Evolutionary conservation across 2,888 invertebrate genomes (phyloP), one percentile per base, ranked within the genome.

Genomic region (Protophormia terraenovae): DNA sequence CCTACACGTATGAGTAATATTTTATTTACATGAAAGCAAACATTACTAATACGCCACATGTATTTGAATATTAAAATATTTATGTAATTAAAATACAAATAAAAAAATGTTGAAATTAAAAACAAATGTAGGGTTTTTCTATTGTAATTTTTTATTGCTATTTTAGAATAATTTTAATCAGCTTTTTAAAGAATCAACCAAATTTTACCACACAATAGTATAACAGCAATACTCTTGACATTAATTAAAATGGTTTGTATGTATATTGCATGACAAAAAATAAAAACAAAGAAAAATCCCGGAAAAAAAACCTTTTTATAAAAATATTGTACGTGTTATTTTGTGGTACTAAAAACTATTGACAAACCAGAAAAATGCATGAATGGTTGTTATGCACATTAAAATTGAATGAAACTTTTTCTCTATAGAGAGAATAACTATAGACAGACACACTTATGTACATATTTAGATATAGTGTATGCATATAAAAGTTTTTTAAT

Each of bases 201-300:
- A 60, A 67, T 24, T n/a, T 47, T 32, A 27, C 81, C 69, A 69
- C 53, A 69, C 55, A 16, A 55, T 71, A 16, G 12, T n/a, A n/a
- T n/a, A 41, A 76, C 14, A 50, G 69, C 64, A 76, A 76, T 66
- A 73, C 62, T 71, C 71, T 80, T 80, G 80, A 84, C 80, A 76
- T 80, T 84, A 84, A 80, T 84, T 84, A 79, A 84, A 80, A 84
- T 80, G 72, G 58, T 84, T 80, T 84, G 35, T 27, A 69, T 22
- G 60, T 47, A 45, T 41, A 75, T 73, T 73, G 41, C n/a, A 24
- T 41, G 32, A 27, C 50, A 71, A 71, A 60, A 41, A 41, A 7
- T 7, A 16, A 72, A 19, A n/a, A 22, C 7, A 41, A n/a, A 47
- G 50, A 38, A 16, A 29, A 29, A 27, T 29, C 45, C 6, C 12